Conservation (phyloP, 2,113 vertebrate species). For the Ahaetulla prasina region DNA sequence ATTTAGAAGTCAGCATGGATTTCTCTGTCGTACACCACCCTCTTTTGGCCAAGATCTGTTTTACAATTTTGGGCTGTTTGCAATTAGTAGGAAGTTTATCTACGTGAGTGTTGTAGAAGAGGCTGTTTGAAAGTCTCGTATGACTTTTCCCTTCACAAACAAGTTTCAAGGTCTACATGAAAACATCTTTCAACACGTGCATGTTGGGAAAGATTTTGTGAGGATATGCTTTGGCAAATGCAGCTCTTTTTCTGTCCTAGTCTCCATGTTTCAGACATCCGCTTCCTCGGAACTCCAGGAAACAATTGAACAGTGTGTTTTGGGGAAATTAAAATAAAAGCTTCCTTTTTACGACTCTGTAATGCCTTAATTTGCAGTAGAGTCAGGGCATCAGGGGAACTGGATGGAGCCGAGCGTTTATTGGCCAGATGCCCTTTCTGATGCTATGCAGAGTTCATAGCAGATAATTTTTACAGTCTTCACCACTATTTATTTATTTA, state of each 20-base stretch:
- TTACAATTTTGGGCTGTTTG: background rate
- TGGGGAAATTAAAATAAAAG: background rate
- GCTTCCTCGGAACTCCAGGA: background rate
- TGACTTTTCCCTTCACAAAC: background rate
- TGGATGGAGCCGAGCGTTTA: background rate
- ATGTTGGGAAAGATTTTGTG: background rate
- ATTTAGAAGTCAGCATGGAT: background rate
- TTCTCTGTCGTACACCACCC: slow-evolving; percentile 48
- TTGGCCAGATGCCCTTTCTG: background rate
- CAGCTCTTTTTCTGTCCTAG: background rate
- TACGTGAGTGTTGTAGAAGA: background rate
- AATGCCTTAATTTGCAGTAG: background rate
- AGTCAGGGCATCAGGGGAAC: fast-evolving
- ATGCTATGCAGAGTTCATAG: background rate
- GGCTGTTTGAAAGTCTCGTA: background rate
- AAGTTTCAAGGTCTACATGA: background rate
- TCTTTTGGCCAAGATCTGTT: slow-evolving; percentile 49
- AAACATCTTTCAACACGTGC: background rate
- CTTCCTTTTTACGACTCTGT: too few relatives aligned
- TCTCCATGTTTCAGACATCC: background rate
- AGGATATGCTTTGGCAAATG: background rate
- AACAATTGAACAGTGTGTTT: background rate
- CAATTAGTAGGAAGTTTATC: background rate
- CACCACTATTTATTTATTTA: background rate
- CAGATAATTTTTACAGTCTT: background rate